Percentiles rank a stretch among this genome's conserved stretches.
Conservation (phyloP, 1,140 invertebrate species). For the Brachionus manjavacas region DNA sequence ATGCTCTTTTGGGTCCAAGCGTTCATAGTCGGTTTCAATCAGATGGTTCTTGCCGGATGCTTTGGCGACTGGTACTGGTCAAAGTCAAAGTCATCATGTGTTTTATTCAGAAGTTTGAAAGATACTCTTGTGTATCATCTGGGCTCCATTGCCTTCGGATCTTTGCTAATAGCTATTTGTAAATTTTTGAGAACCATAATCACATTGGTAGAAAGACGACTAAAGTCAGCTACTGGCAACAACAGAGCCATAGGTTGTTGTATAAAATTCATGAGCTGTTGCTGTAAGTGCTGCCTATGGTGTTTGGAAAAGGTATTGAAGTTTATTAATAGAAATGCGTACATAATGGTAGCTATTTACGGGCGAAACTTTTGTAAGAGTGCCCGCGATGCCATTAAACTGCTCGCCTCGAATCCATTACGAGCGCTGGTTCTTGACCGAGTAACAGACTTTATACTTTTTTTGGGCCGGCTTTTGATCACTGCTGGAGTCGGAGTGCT, state of each 20-base stretch:
- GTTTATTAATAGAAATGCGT: conserved; percentile 41
- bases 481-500: conserved; percentile 65
- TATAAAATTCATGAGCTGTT: conserved; percentile 16
- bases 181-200: conserved; percentile 72
- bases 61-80: conserved; percentile 41
- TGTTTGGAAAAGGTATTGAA: conserved; percentile 42
- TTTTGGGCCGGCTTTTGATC: conserved; percentile 78
- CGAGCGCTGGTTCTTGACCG: conserved; percentile 83
- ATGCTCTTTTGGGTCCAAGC: conserved; percentile 82
- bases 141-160: conserved; percentile 87
- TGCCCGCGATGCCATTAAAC: conserved; percentile 78
- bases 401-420: conserved; percentile 78
- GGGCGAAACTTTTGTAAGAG: conserved; percentile 84
- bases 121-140: conserved; percentile 71
- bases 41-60: conserved; percentile 72
- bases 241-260: background rate
- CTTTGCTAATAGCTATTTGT: conserved; percentile 82
- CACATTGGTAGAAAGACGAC: background rate
- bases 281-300: conserved; percentile 37
- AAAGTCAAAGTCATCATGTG: conserved; percentile 65
- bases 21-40: conserved; percentile 80
- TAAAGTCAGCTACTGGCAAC: background rate
- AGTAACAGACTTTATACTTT: conserved; percentile 83
- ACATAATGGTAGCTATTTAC: conserved; percentile 67
- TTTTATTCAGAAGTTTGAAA: conserved; percentile 58